A percentile compares a stretch with the other conserved stretches of the same genome.
These are phyloP conservation scores for Cossypha heuglini DNA, from an alignment of 2,797 vertebrate species.

Conservation along the genomic window DNA sequence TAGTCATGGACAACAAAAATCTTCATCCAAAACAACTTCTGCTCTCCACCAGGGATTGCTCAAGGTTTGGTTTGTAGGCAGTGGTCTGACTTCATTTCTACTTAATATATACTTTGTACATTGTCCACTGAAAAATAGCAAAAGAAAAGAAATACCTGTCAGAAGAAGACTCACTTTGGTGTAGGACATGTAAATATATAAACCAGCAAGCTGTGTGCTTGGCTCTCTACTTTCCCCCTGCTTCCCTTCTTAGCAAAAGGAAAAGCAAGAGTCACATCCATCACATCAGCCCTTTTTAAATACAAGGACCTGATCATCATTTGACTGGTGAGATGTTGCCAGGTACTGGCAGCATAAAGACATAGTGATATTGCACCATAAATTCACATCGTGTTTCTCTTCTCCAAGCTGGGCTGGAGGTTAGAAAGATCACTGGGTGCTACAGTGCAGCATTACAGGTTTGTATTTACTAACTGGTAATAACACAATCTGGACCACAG, in stretches of 20 bases:
- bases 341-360: neutral
- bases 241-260: neutral
- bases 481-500: neutral
- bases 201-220: neutral
- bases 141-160: neutral
- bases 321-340: neutral
- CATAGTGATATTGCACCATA: fast-evolving
- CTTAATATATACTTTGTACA: neutral
- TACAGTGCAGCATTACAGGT: neutral
- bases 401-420: neutral
- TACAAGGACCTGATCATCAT: neutral
- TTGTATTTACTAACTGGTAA: conserved; percentile 1
- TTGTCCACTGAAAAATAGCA: neutral
- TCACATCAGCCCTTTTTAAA: neutral
- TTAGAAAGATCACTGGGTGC: neutral
- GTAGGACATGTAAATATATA: neutral
- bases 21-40: neutral
- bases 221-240: neutral
- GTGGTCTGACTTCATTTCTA: neutral
- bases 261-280: neutral
- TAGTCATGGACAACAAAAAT: neutral
- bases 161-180: neutral
- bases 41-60: neutral
- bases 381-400: neutral
- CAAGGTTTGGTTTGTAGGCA: neutral